Conservation (phyloP, 1,140 invertebrate genomes). For the Aphis craccivora region DNA sequence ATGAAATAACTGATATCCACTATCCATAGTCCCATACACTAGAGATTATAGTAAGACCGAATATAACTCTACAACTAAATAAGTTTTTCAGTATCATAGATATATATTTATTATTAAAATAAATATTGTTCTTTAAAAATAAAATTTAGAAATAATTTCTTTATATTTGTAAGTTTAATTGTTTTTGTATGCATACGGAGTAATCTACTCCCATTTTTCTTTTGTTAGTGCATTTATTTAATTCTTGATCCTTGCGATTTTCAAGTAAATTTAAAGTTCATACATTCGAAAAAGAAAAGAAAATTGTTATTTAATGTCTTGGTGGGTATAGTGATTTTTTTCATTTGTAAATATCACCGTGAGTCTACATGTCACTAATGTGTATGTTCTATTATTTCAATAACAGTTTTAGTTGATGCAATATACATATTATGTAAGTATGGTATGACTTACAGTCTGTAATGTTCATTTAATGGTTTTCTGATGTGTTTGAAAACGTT, state of each 20-base stretch:
- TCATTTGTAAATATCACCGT: too few species aligned
- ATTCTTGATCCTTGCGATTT: too few species aligned
- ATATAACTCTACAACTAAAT: not conserved
- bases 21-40: not conserved
- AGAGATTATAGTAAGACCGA: not conserved
- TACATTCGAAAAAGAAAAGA: not conserved
- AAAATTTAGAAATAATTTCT: not conserved
- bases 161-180: not conserved
- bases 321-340: not conserved
- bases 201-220: too few species aligned
- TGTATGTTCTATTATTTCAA: not conserved
- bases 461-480: conserved; percentile 36
- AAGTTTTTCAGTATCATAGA: not conserved
- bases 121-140: not conserved
- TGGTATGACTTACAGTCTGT: not conserved
- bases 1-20: not conserved
- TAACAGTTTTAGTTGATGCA: not conserved
- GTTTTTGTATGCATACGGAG: too few species aligned
- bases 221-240: too few species aligned
- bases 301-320: conserved; percentile 11
- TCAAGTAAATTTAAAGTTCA: too few species aligned
- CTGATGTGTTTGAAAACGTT: conserved; percentile 38
- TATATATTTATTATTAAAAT: not conserved
- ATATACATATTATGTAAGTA: not conserved
- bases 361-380: not conserved